Base-by-base conservation (phyloP, 2,797 vertebrate genomes). In the Myotis pilosus region DNA sequence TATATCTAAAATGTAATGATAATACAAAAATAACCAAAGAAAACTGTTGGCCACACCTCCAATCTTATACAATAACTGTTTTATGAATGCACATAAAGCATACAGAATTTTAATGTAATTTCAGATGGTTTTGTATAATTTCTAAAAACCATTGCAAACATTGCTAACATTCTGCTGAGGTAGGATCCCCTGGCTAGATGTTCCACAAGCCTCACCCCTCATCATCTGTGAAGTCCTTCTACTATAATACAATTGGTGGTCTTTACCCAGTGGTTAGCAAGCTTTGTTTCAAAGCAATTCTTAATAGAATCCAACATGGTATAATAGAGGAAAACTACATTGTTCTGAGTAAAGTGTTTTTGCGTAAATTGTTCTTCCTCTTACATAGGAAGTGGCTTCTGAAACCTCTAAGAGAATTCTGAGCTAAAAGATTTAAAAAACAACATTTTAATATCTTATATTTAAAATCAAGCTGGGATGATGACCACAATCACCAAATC, bases 21-120 rank as follows among this genome's bases (percentile, higher is more conserved):
- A 68, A n/a, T 64, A 80, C 16, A 92, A 44, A 84, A 55, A 84
- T n/a, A 75, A 91, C 28, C 19, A 76, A 96, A 93, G 12, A 47
- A 62, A 92, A 90, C 36, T 74, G 6, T 72, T 47, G 30, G 25
- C 28, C 28, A 74, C 87, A 41, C 17, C 15, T 94, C 17, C 19
- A 86, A 60, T 60, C 25, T 28, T 60, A 60, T 60, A 60, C 25
- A 60, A 60, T 30, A 30, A 60, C 25, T 57, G 55, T 60, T 60
- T 60, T 15, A 60, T 60, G 28, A 60, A 60, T 47, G 36, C 23
- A 51, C 28, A 1, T 44, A 64, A 80, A 85, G 22, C 28, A 94
- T 28, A 47, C 3, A 81, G 38, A 84, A 23, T 78, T 86, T 86
- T 92, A 11, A 74, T 82, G 19, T 36, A 68, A 96, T 53, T 92